phyloP scores from a whole-genome alignment of 2,888 invertebrate species.

The Deilephila porcellus region DNA sequence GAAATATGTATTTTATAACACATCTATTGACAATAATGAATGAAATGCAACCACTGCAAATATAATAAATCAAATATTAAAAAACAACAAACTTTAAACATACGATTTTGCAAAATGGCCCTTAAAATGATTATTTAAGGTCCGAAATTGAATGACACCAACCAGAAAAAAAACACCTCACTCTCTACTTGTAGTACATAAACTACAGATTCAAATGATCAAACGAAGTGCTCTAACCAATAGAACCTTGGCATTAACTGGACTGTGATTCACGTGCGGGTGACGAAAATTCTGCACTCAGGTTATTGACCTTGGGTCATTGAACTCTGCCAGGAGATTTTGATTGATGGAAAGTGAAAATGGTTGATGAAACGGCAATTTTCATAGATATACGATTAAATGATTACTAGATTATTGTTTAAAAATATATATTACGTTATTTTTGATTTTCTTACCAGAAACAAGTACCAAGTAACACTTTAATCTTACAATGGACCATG shows the following conservation, averaged over 20 bases:
- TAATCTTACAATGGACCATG: too few species aligned
- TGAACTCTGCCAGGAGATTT: constrained; percentile 47
- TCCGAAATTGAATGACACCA: neutral
- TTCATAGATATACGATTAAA: neutral
- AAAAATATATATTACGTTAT: too few species aligned
- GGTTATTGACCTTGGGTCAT: constrained; percentile 61
- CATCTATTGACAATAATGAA: neutral
- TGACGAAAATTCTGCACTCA: constrained; percentile 54
- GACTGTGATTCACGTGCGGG: constrained; percentile 54
- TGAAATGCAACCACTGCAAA: neutral
- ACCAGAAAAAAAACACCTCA: neutral
- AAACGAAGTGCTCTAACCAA: constrained; percentile 43
- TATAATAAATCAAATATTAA: neutral
- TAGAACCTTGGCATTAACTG: constrained; percentile 62
- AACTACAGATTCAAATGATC: constrained; percentile 25
- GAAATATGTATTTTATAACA: neutral
- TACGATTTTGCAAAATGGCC: neutral
- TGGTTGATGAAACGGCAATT: neutral
- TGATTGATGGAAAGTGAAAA: constrained; percentile 44
- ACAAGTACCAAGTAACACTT: too few species aligned
- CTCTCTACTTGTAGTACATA: constrained; percentile 11
- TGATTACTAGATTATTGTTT: neutral
- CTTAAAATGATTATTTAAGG: neutral
- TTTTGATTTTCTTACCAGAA: too few species aligned
- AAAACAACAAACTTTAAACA: neutral